Base-by-base conservation (phyloP, 2,797 vertebrate species). In the Miichthys miiuy region DNA sequence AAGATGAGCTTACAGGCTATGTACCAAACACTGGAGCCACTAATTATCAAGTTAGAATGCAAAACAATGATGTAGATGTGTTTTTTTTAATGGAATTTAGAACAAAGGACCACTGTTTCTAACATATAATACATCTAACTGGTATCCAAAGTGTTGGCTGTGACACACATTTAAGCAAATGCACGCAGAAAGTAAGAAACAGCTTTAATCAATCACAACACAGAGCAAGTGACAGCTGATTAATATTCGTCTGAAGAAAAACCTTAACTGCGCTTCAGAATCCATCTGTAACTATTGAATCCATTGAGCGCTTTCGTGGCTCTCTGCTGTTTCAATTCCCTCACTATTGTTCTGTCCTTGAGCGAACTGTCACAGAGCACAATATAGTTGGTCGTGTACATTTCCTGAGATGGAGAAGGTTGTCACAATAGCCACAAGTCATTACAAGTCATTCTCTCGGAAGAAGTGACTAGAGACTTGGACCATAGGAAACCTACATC, bases 311-410 rank as follows among this genome's bases (percentile, higher is more conserved):
- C 80, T 38, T 34, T 0, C 13, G 34, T 38, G 52, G 30, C 21
- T 74, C 60, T 71, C 55, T 23, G 34, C 68, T 21, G 57, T 67
- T 74, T 81, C 51, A 41, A 20, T 68, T 44, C 67, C 17, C 46
- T 27, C 60, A 11, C 56, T 41, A 76, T 86, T 84, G 90, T 90
- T 85, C 68, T 62, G 83, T 48, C 47, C 72, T 82, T 72, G 66
- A 87, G 78, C 80, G 34, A 87, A 84, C 77, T 75, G 84, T 86
- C 85, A 77, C 61, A 1, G 58, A 75, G 66, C 68, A 85, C 79
- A 87, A 66, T 80, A 14, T 54, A 27, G 76, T 62, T 76, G 38
- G 60, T 1, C 20, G 61, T 77, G 76, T 64, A 55, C 30, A 42
- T 81, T 82, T 83, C 75, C 65, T 44, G 25, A 77, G 71, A 83